Base-by-base conservation (phyloP, 2,888 invertebrate species). In the Heliconius ethilla region DNA sequence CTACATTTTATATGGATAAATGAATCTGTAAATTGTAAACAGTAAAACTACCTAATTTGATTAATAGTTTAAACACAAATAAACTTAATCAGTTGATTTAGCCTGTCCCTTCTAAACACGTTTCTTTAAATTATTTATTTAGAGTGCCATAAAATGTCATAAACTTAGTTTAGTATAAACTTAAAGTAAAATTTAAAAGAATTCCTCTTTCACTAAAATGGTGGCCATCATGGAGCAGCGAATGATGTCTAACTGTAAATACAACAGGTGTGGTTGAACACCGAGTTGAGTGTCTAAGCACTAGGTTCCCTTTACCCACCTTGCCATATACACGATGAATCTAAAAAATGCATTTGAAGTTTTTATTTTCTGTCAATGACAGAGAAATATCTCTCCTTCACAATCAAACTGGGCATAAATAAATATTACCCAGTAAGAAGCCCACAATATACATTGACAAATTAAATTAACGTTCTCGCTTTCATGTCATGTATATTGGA, bases 401-500 rank as follows among this genome's bases (percentile, higher is more conserved):
- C 6, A 51, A 51, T 51, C 18, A 63, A 27, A 33, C 10, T 15
- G 67, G n/a, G 11, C 29, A 33, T 13, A 55, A 55, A 70, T 33
- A 70, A 70, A 70, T 13, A 55, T 70, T 11, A 70, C 10, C 5
- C 70, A 70, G 55, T 70, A 55, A 55, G 72, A 72, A 59, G 59
- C 72, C 72, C 4, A 7, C 33, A 70, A 51, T 72, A 33, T 33
- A 33, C 55, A 15, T 33, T 51, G 18, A 51, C 59, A 72, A 72
- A 72, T 72, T 72, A 59, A 72, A 33, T 75, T 66, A 77, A 65
- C 70, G 45, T 77, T 40, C 29, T 13, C 33, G 70, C 37, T 70
- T 45, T 27, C 59, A 37, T 25, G 33, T 59, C 15, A 7, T n/a
- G 7, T 59, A 72, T 72, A 72, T 72, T 72, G 72, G 72, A 72